These are phyloP conservation scores for Mechanitis mazaeus DNA, from an alignment of 2,888 invertebrate genomes.

Conservation along the genomic window DNA sequence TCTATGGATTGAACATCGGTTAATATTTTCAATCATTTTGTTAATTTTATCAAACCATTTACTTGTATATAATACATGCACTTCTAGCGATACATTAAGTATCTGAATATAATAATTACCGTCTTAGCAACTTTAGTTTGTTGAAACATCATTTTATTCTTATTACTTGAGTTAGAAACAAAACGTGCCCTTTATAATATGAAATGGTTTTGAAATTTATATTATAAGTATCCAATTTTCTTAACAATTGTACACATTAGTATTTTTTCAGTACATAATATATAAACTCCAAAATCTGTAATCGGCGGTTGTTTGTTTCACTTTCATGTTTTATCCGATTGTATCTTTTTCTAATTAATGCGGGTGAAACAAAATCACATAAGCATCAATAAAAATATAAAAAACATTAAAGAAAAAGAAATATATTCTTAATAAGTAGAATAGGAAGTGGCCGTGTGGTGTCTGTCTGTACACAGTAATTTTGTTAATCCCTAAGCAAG, in stretches of 20 bases:
- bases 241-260: background rate
- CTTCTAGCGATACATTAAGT: no score
- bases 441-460: no score
- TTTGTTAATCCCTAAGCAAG: constrained; percentile 10
- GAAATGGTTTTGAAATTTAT: background rate
- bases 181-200: background rate
- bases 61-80: no score
- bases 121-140: no score
- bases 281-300: background rate
- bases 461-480: background rate
- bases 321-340: constrained; percentile 15
- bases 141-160: background rate
- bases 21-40: no score
- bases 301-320: constrained; percentile 10
- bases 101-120: no score
- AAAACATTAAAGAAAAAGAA: background rate
- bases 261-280: background rate
- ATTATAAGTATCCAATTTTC: background rate
- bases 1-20: no score
- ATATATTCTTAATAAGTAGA: background rate
- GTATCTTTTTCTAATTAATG: constrained; percentile 12
- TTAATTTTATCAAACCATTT: no score
- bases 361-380: background rate
- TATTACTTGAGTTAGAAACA: background rate
- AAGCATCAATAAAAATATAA: constrained; percentile 1